Percentiles rank a stretch among this genome's conserved stretches.
Conservation (phyloP, 2,888 invertebrate species). For the Orthonevra nobilis region DNA sequence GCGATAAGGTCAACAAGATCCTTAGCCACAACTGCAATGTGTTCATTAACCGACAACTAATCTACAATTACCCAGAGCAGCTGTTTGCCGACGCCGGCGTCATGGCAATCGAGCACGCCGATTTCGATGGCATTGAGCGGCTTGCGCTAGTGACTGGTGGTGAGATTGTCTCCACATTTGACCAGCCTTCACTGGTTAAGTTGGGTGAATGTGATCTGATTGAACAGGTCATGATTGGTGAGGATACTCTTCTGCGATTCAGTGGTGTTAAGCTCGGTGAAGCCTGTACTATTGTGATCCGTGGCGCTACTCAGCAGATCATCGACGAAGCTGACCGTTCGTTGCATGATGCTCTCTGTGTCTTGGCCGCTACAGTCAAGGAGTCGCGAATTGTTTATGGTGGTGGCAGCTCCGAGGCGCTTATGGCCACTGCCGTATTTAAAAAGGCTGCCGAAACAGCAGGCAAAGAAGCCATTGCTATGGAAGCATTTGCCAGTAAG, state of each 20-base stretch:
- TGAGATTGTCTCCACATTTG: constrained; percentile 99
- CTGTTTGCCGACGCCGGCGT: constrained; percentile 98
- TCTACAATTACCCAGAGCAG: constrained; percentile 99
- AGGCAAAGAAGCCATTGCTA: constrained; percentile 98
- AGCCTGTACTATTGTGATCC: constrained; percentile 97
- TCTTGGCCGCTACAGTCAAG: constrained; percentile 95
- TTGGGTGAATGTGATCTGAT: constrained; percentile 96
- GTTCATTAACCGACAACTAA: constrained; percentile 98
- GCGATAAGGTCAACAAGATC: constrained; percentile 98
- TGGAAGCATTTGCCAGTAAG: constrained; percentile 93
- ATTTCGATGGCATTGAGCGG: constrained; percentile 99
- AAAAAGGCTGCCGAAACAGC: constrained; percentile 91
- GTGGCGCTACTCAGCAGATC: constrained; percentile 99
- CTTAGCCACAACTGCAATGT: constrained; percentile 96
- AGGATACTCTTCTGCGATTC: constrained; percentile 96
- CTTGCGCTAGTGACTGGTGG: constrained; percentile 98
- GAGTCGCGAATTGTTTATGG: constrained; percentile 95
- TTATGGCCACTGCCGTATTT: constrained; percentile 97
- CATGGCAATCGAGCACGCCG: constrained; percentile 99
- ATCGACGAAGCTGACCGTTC: constrained; percentile 99
- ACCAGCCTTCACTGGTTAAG: constrained; percentile 94
- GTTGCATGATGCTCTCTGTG: constrained; percentile 98
- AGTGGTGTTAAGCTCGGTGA: constrained; percentile 96
- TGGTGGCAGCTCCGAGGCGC: constrained; percentile 96
- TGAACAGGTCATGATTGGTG: constrained; percentile 97